These are phyloP conservation scores for Sebastes schlegelii DNA, from an alignment of 2,113 vertebrate species.

Conservation along the genomic window DNA sequence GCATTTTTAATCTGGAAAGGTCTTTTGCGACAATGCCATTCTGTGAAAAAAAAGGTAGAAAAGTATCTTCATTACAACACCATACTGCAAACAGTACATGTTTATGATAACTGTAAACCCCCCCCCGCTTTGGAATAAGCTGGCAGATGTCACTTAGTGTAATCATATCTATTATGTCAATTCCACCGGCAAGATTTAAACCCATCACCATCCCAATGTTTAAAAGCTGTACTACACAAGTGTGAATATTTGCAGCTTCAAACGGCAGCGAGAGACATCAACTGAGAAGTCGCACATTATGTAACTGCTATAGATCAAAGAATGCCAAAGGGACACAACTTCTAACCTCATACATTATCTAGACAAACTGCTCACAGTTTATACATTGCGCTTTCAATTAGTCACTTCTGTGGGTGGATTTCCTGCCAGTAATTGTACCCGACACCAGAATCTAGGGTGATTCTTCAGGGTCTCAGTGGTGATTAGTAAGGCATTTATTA, in stretches of 20 bases:
- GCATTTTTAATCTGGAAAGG: constrained; percentile 94
- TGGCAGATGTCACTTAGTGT: not conserved
- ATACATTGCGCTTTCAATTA: not conserved
- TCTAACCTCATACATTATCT: constrained; percentile 1
- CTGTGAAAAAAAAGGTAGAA: constrained; percentile 76
- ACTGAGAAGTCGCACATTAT: not conserved
- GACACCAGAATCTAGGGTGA: not conserved
- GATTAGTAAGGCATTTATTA: not conserved
- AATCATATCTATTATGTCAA: not conserved
- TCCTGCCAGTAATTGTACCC: not conserved
- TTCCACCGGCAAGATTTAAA: not conserved
- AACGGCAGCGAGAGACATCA: not conserved
- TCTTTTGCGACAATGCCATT: constrained; percentile 98
- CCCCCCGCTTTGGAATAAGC: not conserved
- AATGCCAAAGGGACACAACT: not conserved
- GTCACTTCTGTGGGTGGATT: not conserved
- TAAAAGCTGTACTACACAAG: not conserved
- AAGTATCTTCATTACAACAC: constrained; percentile 5
- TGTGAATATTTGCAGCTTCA: not conserved
- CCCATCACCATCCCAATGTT: not conserved
- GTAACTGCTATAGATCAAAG: not conserved
- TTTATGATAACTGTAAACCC: not conserved
- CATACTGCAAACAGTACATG: not conserved
- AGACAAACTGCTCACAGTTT: not conserved
- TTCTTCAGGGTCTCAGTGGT: not conserved